Conservation (phyloP, 2,797 vertebrate species). For the Dromococcyx pavoninus region DNA sequence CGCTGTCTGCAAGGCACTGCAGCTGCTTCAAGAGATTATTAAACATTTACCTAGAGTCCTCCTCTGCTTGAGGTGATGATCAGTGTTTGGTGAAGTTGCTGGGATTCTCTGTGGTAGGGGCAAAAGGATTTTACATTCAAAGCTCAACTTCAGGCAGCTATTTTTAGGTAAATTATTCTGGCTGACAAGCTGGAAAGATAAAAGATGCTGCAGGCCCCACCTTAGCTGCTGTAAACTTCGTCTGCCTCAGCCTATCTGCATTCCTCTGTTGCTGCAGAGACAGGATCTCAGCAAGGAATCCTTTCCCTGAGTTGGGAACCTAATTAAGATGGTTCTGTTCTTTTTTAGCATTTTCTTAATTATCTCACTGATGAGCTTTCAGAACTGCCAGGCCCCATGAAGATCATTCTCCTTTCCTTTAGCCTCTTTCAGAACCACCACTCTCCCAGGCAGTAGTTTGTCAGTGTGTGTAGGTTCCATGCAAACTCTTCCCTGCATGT, state of each 20-base stretch:
- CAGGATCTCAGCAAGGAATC: neutral
- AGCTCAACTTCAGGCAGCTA: conserved; percentile 14
- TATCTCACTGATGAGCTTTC: neutral
- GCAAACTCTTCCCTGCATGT: neutral
- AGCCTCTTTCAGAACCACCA: neutral
- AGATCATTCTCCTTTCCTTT: neutral
- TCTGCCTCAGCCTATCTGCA: neutral
- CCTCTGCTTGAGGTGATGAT: neutral
- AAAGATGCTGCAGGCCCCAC: conserved; percentile 39
- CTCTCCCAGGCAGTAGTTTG: neutral
- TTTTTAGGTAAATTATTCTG: conserved; percentile 55
- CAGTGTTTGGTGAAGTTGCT: neutral
- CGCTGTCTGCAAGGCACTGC: neutral
- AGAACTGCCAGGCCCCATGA: neutral
- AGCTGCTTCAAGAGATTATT: neutral
- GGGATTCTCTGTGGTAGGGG: neutral
- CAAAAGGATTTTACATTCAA: conserved; percentile 22
- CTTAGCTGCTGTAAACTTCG: neutral
- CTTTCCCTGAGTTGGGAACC: neutral
- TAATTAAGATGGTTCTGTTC: neutral
- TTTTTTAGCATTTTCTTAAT: neutral
- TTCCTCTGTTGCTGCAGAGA: neutral
- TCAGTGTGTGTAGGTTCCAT: neutral
- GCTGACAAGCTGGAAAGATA: conserved; percentile 34
- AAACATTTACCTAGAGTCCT: neutral